Percentiles rank a stretch among this genome's conserved stretches.
Conservation (phyloP, 2,888 invertebrate species). For the Synanthedon vespiformis region DNA sequence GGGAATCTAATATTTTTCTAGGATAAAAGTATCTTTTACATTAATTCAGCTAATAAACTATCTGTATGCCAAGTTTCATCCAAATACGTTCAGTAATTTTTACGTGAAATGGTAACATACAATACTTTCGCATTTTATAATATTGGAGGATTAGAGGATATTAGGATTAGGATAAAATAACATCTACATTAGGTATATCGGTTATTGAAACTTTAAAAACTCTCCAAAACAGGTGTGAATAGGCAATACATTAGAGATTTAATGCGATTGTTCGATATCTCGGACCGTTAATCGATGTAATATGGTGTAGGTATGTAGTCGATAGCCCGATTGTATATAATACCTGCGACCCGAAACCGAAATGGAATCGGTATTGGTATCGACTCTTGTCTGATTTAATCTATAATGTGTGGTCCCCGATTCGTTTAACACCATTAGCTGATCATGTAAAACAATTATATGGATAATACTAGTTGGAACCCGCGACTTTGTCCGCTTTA, state of each 20-base stretch:
- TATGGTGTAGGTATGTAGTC: conserved; percentile 34
- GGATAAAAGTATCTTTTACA: too few relatives aligned
- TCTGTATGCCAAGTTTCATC: too few relatives aligned
- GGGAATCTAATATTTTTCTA: too few relatives aligned
- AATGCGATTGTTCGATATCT: conserved; percentile 40
- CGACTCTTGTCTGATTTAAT: conserved; percentile 29
- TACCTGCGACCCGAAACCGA: conserved; percentile 13
- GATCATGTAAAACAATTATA: conserved; percentile 22
- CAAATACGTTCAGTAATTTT: too few relatives aligned
- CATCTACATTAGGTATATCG: background rate
- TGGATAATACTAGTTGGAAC: conserved; percentile 11
- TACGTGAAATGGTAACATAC: too few relatives aligned
- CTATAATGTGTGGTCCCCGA: conserved; percentile 47
- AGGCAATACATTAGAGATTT: conserved; percentile 37
- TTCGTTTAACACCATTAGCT: conserved; percentile 24
- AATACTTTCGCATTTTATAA: too few relatives aligned
- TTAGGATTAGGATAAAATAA: conserved; percentile 1
- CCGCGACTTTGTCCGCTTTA: too few relatives aligned
- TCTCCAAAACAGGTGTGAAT: conserved; percentile 29
- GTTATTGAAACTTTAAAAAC: conserved; percentile 12
- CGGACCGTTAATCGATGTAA: conserved; percentile 35
- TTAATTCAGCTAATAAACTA: too few relatives aligned
- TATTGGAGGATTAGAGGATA: conserved; percentile 2
- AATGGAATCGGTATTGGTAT: conserved; percentile 33
- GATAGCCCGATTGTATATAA: conserved; percentile 9